Conservation (phyloP, 2,113 vertebrate genomes). For the mouse (Mus musculus) region DNA sequence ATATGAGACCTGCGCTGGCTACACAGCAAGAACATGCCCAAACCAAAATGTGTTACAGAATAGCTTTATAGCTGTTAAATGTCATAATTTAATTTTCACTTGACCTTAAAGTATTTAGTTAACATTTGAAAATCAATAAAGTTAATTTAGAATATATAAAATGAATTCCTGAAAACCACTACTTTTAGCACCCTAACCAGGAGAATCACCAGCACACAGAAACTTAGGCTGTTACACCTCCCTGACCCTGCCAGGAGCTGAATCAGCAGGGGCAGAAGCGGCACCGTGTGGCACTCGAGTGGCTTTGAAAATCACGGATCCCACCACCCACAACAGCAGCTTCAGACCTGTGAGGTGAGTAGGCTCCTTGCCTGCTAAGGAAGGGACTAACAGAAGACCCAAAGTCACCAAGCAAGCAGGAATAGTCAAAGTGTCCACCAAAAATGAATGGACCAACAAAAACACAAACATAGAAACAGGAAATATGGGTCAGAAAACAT, state of each 20-base stretch:
- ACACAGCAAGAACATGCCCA: not conserved
- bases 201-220: not conserved
- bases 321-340: not conserved
- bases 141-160: not conserved
- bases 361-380: not conserved
- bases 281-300: not conserved
- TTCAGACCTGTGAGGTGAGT: not conserved
- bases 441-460: not conserved
- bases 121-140: not conserved
- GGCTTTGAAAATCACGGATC: not conserved
- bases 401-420: constrained; percentile 13
- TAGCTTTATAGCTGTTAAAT: not conserved
- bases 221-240: not conserved
- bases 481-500: not conserved
- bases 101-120: not conserved
- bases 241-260: not conserved
- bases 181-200: not conserved
- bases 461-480: not conserved
- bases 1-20: not conserved
- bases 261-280: not conserved
- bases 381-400: not conserved
- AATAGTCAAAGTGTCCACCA: not conserved
- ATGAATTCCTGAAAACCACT: not conserved
- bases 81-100: not conserved
- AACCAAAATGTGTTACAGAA: not conserved